phyloP scores from a whole-genome alignment of 2,888 invertebrate genomes.

The Drosophila longiperda region DNA sequence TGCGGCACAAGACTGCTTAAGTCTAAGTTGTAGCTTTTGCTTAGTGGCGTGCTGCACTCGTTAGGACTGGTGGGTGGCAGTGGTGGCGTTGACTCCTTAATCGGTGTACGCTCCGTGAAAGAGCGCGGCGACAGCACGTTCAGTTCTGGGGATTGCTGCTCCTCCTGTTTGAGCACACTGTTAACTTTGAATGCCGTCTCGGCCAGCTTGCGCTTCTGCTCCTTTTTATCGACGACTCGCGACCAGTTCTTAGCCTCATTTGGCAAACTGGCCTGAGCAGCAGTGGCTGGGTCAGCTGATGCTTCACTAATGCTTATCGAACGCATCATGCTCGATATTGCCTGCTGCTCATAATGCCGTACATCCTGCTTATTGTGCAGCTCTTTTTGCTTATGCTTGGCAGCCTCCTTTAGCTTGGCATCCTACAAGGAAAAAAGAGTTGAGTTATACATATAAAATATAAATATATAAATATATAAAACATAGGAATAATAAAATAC shows the following conservation, averaged over 20 bases:
- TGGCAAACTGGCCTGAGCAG: constrained; percentile 49
- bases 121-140: constrained; percentile 61
- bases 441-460: not conserved
- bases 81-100: constrained; percentile 50
- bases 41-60: constrained; percentile 47
- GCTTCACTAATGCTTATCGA: constrained; percentile 73
- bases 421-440: constrained; percentile 35
- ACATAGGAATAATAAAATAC: not conserved
- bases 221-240: constrained; percentile 85
- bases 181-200: constrained; percentile 72
- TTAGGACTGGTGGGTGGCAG: constrained; percentile 19
- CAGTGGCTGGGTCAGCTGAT: constrained; percentile 36
- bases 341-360: constrained; percentile 83
- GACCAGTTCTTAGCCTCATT: constrained; percentile 80
- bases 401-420: constrained; percentile 43
- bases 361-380: constrained; percentile 71
- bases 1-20: constrained; percentile 81
- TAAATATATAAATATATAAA: not conserved
- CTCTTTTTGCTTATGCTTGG: constrained; percentile 71
- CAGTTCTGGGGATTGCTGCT: constrained; percentile 85
- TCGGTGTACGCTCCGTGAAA: constrained; percentile 65
- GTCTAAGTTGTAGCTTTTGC: constrained; percentile 76
- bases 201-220: constrained; percentile 83
- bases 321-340: constrained; percentile 82
- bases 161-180: constrained; percentile 86